These are phyloP conservation scores for Spilarctia lutea DNA, from an alignment of 2,888 invertebrate species.

Conservation along the genomic window DNA sequence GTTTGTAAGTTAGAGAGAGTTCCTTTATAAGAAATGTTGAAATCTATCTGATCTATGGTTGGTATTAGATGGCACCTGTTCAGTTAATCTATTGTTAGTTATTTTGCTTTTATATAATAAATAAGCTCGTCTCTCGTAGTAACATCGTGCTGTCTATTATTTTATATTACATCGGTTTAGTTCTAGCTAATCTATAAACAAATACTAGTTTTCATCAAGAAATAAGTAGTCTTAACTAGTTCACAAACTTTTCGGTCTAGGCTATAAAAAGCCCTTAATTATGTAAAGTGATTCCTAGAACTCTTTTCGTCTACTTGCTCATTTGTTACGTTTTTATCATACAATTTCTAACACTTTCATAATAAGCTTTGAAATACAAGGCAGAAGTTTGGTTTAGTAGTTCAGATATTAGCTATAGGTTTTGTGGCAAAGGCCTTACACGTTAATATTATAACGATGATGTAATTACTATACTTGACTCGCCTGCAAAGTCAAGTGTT, in stretches of 20 bases:
- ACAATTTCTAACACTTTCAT: not conserved
- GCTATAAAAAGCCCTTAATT: not conserved
- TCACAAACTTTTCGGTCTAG: not conserved
- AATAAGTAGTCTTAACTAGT: not conserved
- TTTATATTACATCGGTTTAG: no score
- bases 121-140: no score
- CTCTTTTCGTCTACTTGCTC: not conserved
- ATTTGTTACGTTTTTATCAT: not conserved
- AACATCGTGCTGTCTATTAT: no score
- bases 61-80: no score
- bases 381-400: not conserved
- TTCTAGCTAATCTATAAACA: no score
- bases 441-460: no score
- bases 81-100: no score
- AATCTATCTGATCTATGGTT: no score
- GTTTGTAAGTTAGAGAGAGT: not conserved
- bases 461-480: not conserved
- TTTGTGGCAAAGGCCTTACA: no score
- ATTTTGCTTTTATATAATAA: no score
- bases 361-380: not conserved
- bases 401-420: no score
- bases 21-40: not conserved
- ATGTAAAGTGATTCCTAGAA: not conserved
- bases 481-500: not conserved
- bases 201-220: no score